These are phyloP conservation scores for Ondatra zibethicus DNA, from an alignment of 2,113 vertebrate genomes.

Conservation along the genomic window DNA sequence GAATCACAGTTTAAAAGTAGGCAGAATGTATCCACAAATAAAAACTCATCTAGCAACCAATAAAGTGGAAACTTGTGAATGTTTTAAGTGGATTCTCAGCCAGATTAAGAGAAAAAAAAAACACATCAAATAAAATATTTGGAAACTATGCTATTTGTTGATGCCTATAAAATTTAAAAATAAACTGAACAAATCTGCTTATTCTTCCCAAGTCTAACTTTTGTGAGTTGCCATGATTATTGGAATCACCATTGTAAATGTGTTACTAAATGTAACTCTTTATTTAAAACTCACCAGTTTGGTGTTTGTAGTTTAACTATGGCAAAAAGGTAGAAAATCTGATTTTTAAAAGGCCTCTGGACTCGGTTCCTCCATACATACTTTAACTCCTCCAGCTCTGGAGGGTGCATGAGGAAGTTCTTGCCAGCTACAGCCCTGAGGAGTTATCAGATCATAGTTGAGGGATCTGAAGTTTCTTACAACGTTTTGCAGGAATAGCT, in stretches of 20 bases:
- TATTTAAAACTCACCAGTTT: constrained; percentile 49
- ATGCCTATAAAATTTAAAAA: constrained; percentile 72
- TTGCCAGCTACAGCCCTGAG: neutral
- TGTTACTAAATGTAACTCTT: constrained; percentile 63
- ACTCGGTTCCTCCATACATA: neutral
- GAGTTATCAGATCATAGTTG: neutral
- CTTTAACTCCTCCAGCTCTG: constrained; percentile 12
- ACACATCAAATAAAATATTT: constrained; percentile 76
- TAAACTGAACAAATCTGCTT: constrained; percentile 72
- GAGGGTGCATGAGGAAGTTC: neutral
- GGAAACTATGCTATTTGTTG: constrained; percentile 71
- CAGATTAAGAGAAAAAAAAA: constrained; percentile 42
- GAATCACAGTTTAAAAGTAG: constrained; percentile 64
- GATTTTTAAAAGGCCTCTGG: constrained; percentile 21
- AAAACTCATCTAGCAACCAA: constrained; percentile 64
- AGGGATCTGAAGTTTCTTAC: constrained; percentile 27
- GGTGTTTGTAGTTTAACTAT: constrained; percentile 41
- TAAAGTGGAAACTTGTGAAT: constrained; percentile 67
- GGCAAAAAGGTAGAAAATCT: constrained; percentile 36
- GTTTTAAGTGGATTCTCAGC: constrained; percentile 62
- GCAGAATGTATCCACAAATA: constrained; percentile 65
- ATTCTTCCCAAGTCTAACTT: constrained; percentile 55
- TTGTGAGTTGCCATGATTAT: constrained; percentile 63
- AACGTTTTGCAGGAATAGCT: neutral
- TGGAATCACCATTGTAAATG: constrained; percentile 59